Conservation (phyloP, 2,113 vertebrate genomes). For the Larimichthys crocea region DNA sequence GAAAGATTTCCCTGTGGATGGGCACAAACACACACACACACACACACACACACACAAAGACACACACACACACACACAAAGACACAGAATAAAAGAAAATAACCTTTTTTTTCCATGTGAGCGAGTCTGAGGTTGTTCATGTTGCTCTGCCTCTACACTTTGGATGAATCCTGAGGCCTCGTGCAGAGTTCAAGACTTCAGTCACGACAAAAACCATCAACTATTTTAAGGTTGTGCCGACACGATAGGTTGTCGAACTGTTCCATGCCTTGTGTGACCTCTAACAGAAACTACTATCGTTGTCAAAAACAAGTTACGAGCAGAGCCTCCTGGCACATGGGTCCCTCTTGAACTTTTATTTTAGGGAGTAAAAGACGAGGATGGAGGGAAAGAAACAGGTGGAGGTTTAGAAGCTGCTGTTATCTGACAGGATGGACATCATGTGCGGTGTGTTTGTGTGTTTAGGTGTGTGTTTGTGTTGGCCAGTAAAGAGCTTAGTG, state of each 20-base stretch:
- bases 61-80: conserved; percentile 19
- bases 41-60: background rate
- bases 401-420: background rate
- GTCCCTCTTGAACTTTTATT: no score
- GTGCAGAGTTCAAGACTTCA: no score
- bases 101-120: background rate
- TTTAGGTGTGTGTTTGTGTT: conserved; percentile 20
- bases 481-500: conserved; percentile 62
- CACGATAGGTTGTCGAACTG: no score
- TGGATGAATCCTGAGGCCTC: no score
- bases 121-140: background rate
- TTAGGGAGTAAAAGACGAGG: background rate
- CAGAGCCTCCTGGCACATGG: no score
- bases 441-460: conserved; percentile 12
- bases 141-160: no score
- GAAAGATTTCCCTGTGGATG: conserved; percentile 16
- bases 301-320: no score
- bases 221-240: no score
- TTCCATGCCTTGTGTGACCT: no score
- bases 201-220: no score
- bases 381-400: background rate
- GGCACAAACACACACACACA: conserved; percentile 16
- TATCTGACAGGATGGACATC: background rate
- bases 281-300: no score
- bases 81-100: background rate